Conservation (phyloP, 2,113 vertebrate species). For the Numenius arquata region DNA sequence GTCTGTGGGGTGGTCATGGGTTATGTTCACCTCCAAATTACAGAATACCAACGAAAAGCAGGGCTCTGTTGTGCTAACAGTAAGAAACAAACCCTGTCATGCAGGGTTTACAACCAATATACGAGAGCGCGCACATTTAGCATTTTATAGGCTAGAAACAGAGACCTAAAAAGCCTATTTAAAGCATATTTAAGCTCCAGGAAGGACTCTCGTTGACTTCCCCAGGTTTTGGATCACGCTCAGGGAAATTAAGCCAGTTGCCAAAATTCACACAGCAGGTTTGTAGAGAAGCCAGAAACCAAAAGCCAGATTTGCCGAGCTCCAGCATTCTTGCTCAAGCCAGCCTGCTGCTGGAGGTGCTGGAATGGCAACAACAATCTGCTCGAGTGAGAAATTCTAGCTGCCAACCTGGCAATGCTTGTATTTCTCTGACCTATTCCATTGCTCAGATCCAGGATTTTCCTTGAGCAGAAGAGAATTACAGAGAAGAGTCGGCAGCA, state of each 20-base stretch:
- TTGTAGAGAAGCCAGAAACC: neutral
- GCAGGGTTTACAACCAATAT: neutral
- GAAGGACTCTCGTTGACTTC: constrained; percentile 7
- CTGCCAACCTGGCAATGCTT: constrained; percentile 17
- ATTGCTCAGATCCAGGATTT: constrained; percentile 35
- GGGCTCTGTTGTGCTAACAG: neutral
- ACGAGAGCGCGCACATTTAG: neutral
- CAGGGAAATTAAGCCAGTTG: constrained; percentile 18
- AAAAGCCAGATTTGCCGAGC: neutral
- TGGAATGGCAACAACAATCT: constrained; percentile 47
- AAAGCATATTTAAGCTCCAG: neutral
- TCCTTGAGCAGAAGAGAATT: neutral
- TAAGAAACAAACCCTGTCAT: neutral
- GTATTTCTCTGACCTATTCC: neutral
- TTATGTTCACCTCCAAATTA: neutral
- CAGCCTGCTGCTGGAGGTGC: neutral
- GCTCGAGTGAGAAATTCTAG: neutral
- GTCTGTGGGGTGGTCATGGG: fast-evolving
- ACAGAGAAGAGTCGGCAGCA: neutral
- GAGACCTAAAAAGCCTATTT: neutral
- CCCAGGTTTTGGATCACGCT: neutral
- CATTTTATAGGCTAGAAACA: neutral
- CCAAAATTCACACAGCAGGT: neutral
- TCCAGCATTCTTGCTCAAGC: neutral
- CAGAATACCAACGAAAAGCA: neutral